These are phyloP conservation scores for Drosophila eohydei DNA, from an alignment of 2,888 invertebrate genomes.

Conservation along the genomic window DNA sequence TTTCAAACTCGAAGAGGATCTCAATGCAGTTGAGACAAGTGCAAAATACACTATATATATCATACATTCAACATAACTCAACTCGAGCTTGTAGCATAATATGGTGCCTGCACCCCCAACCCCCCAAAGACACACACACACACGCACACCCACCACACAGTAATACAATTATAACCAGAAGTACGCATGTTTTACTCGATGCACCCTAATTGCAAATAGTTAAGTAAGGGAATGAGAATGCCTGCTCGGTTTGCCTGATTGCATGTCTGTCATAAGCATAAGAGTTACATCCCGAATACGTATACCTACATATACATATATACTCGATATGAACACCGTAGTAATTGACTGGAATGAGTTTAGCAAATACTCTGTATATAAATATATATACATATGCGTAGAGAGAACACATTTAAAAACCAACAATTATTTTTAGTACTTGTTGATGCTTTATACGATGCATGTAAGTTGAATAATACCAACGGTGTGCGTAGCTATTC, in stretches of 20 bases:
- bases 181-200: constrained; percentile 61
- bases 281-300: constrained; percentile 19
- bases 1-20: not conserved
- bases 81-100: constrained; percentile 21
- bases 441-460: constrained; percentile 68
- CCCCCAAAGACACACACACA: not conserved
- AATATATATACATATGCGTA: constrained; percentile 10
- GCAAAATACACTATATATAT: constrained; percentile 1
- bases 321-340: constrained; percentile 4
- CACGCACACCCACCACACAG: not conserved
- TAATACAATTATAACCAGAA: constrained; percentile 25
- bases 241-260: constrained; percentile 67
- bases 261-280: constrained; percentile 60
- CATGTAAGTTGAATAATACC: constrained; percentile 66
- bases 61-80: constrained; percentile 3
- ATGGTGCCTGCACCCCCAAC: not conserved
- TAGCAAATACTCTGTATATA: constrained; percentile 5
- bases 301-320: constrained; percentile 11
- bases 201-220: constrained; percentile 41
- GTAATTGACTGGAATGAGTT: constrained; percentile 29
- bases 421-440: constrained; percentile 22
- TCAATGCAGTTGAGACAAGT: not conserved
- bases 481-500: constrained; percentile 72
- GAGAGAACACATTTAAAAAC: constrained; percentile 1
- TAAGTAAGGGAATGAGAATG: constrained; percentile 50